Percentiles rank a stretch among this genome's conserved stretches.
These are phyloP conservation scores for Taxidea taxus DNA, from an alignment of 2,113 vertebrate genomes.

Conservation along the genomic window DNA sequence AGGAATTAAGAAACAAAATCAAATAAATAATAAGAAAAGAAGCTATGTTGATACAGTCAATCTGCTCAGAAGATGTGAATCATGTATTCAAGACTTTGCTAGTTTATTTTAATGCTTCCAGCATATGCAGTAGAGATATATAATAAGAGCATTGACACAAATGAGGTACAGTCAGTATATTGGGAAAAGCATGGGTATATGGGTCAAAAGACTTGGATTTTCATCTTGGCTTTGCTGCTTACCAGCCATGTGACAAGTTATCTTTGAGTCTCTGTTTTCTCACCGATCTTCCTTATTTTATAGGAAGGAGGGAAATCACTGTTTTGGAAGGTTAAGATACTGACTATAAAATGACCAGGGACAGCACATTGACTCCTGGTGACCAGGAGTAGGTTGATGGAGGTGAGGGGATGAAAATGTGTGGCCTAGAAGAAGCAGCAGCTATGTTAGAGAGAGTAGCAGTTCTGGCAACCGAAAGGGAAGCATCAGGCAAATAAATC, in stretches of 20 bases:
- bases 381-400: background rate
- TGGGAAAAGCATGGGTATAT: background rate
- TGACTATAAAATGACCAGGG: background rate
- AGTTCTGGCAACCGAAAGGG: background rate
- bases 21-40: background rate
- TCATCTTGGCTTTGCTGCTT: background rate
- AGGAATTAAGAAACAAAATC: background rate
- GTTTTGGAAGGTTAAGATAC: background rate
- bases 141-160: background rate
- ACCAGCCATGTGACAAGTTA: background rate
- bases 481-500: background rate
- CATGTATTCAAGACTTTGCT: background rate
- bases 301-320: too few species aligned
- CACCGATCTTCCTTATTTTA: background rate
- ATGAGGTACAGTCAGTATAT: background rate
- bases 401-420: background rate
- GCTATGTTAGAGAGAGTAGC: background rate
- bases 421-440: accelerated
- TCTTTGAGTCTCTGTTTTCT: background rate
- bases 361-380: background rate
- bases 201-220: background rate
- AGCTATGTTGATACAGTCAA: background rate
- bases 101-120: background rate
- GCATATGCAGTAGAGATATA: background rate
- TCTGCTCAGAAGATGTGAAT: background rate